Evolutionary conservation across 2,888 invertebrate species (phyloP).

Genomic region (Xylota segnis): DNA sequence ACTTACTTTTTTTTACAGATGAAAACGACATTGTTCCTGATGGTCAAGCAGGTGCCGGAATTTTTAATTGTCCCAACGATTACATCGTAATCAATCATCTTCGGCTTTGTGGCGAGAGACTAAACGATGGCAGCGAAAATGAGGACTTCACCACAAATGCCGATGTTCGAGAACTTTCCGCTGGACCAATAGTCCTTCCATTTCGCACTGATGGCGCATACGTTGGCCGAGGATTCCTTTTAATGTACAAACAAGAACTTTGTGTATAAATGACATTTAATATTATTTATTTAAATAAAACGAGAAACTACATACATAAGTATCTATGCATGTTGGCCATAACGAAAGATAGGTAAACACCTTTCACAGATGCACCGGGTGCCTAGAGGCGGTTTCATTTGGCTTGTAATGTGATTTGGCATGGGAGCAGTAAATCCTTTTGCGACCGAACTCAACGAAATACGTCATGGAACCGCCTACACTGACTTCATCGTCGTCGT

Average conservation of each 20-base stretch:
- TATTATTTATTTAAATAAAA: slow-evolving; percentile 55
- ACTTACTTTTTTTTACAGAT: slow-evolving; percentile 83
- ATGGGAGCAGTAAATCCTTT: slow-evolving; percentile 69
- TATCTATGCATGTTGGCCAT: slow-evolving; percentile 4
- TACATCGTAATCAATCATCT: slow-evolving; percentile 89
- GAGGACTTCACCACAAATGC: slow-evolving; percentile 88
- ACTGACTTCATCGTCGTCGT: slow-evolving; percentile 41
- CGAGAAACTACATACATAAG: not conserved
- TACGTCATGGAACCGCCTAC: slow-evolving; percentile 79
- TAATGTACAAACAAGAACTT: slow-evolving; percentile 89
- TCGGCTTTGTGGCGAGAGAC: slow-evolving; percentile 89
- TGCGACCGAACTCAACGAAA: slow-evolving; percentile 52
- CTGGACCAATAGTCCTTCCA: slow-evolving; percentile 89
- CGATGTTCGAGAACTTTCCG: slow-evolving; percentile 89
- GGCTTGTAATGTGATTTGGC: slow-evolving; percentile 63
- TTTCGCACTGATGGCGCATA: slow-evolving; percentile 88
- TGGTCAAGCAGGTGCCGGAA: slow-evolving; percentile 90
- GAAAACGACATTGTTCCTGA: slow-evolving; percentile 87
- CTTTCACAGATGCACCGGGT: slow-evolving; percentile 73
- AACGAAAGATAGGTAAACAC: slow-evolving; percentile 61
- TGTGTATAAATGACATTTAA: slow-evolving; percentile 84
- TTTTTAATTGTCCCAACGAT: slow-evolving; percentile 91
- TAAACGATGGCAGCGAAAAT: slow-evolving; percentile 88
- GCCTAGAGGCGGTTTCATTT: slow-evolving; percentile 73
- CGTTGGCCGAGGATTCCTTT: slow-evolving; percentile 89